phyloP scores from a whole-genome alignment of 2,888 invertebrate species.

The Lissonota sp. region DNA sequence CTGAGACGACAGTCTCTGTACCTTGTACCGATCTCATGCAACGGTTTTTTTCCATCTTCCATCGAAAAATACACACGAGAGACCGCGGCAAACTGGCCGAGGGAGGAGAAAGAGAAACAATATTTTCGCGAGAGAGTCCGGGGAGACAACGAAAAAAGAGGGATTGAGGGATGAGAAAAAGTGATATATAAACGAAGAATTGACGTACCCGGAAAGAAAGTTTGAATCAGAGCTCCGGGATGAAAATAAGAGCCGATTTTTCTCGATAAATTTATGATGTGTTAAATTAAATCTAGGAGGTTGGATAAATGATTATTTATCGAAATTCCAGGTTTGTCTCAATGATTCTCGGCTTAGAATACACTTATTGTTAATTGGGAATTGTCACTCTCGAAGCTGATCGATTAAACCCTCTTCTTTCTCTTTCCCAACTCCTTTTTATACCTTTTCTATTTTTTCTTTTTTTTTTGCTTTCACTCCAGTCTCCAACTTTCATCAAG shows the following conservation, averaged over 20 bases:
- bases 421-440: too few relatives aligned
- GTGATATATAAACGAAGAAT: constrained; percentile 7
- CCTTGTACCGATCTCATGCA: not conserved
- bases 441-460: too few relatives aligned
- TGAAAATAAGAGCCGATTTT: constrained; percentile 4
- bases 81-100: not conserved
- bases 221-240: constrained; percentile 15
- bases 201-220: constrained; percentile 16
- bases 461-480: too few relatives aligned
- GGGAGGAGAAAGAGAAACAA: constrained; percentile 6
- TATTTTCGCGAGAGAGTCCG: constrained; percentile 4
- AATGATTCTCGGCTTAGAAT: too few relatives aligned
- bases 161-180: constrained; percentile 3
- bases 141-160: not conserved
- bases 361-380: too few relatives aligned
- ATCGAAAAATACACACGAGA: constrained; percentile 7
- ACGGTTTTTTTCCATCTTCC: not conserved
- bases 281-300: too few relatives aligned
- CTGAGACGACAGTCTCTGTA: constrained; percentile 39
- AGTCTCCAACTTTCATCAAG: too few relatives aligned
- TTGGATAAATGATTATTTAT: too few relatives aligned
- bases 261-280: too few relatives aligned
- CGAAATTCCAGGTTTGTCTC: too few relatives aligned
- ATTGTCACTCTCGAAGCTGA: too few relatives aligned
- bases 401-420: too few relatives aligned